These are phyloP conservation scores for Proterorhinus semilunaris DNA, from an alignment of 2,113 vertebrate genomes.

Conservation along the genomic window DNA sequence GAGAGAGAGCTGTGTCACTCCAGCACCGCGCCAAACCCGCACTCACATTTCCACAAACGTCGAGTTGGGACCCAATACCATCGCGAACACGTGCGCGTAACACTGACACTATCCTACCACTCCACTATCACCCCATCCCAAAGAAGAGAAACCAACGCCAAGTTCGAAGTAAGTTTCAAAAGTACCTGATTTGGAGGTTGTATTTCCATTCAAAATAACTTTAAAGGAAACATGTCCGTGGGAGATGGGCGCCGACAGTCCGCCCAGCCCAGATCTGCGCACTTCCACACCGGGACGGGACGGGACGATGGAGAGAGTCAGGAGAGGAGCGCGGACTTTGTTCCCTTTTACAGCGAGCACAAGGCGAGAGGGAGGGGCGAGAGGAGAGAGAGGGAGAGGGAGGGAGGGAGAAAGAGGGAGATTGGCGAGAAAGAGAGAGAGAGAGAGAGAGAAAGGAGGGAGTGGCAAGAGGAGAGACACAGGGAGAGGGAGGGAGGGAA, in stretches of 20 bases:
- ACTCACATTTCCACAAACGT: constrained; percentile 51
- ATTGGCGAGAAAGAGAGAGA: constrained; percentile 16
- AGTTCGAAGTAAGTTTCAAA: background rate
- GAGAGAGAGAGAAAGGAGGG: background rate
- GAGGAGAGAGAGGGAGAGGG: background rate
- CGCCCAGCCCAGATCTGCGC: background rate
- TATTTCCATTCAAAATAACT: constrained; percentile 68
- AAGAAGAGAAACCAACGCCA: background rate
- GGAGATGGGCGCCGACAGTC: background rate
- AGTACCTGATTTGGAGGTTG: constrained; percentile 51
- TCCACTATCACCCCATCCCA: no score
- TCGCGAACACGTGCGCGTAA: background rate
- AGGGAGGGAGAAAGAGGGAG: background rate
- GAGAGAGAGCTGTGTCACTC: constrained; percentile 43
- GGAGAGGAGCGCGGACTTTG: constrained; percentile 7
- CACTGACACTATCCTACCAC: background rate
- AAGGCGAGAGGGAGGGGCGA: constrained; percentile 45
- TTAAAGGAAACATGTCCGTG: constrained; percentile 17
- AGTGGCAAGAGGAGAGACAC: background rate
- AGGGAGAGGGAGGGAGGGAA: background rate
- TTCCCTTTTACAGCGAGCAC: constrained; percentile 45
- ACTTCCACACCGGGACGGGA: constrained; percentile 25
- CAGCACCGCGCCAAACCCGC: constrained; percentile 15
- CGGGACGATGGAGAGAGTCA: constrained; percentile 45
- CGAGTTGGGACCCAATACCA: constrained; percentile 35